These are phyloP conservation scores for Entelurus aequoreus DNA, from an alignment of 2,113 vertebrate genomes.

Conservation along the genomic window DNA sequence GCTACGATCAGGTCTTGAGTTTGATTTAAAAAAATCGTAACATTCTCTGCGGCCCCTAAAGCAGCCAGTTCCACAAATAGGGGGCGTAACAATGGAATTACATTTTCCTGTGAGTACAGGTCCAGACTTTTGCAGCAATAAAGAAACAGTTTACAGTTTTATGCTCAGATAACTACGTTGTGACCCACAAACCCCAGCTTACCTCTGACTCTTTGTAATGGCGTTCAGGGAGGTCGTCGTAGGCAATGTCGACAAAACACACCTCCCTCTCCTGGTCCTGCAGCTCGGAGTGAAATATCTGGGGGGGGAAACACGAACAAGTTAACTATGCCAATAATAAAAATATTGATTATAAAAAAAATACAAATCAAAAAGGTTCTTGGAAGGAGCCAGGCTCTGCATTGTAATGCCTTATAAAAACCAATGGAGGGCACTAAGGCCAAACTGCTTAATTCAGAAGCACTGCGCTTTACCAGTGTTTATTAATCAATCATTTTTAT, in stretches of 20 bases:
- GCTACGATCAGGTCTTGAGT: too few species aligned
- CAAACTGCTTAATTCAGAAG: not conserved
- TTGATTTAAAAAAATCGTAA: too few species aligned
- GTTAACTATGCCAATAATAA: too few species aligned
- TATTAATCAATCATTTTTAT: too few species aligned
- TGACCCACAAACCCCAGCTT: constrained; percentile 21
- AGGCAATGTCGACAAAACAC: constrained; percentile 94
- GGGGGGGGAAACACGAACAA: constrained; percentile 9
- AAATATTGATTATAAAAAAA: not conserved
- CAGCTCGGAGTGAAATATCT: constrained; percentile 94
- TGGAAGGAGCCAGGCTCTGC: not conserved
- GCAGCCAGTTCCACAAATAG: too few species aligned
- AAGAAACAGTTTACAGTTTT: too few species aligned
- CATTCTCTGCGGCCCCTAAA: too few species aligned
- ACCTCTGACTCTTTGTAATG: constrained; percentile 99
- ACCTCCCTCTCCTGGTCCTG: constrained; percentile 93
- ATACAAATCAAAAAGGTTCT: not conserved
- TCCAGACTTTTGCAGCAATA: too few species aligned
- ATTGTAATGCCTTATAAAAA: constrained; percentile 3
- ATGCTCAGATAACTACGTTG: not conserved
- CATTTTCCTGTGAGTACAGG: not conserved
- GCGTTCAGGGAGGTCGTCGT: constrained; percentile 94
- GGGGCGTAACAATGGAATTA: too few species aligned
- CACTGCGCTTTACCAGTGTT: not conserved
- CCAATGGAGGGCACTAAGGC: constrained; percentile 35